Base-by-base conservation (phyloP, 2,113 vertebrate species). In the Chamaetylas fuelleborni region DNA sequence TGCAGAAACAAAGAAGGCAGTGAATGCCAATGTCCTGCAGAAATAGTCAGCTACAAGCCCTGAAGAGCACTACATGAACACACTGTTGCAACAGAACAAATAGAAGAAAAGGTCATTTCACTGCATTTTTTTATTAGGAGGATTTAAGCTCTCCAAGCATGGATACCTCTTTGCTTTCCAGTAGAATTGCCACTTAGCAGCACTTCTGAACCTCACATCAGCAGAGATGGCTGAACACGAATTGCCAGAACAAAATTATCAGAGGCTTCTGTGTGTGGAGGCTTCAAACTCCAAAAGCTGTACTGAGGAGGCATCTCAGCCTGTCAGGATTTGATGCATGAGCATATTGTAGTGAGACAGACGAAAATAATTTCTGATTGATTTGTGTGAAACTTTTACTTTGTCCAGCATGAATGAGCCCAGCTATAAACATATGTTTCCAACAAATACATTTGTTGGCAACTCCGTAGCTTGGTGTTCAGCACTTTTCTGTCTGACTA, bases 51-150 rank as follows among this genome's bases (percentile, higher is more conserved):
- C 50, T 88, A 58, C 73, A 56, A 86, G 72, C 43, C 62, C 95
- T 94, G 85, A 97, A 96, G 97, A 95, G 64, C 40, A 71, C 81
- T 89, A 61, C 18, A 80, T 65, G 76, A 93, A 56, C 70, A 93
- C 60, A 72, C 25, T 92, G 45, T 51, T 72, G 42, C 80, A 81
- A 42, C 6, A 58, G 40, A 92, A 38, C 61, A 97, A 97, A 89
- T 51, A 84, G 78, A 78, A 86, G 85, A 77, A 95, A 97, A 95
- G 43, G 65, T 95, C 9, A 94, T 96, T 93, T 95, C 50, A 53
- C 64, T 86, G 16, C 74, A 62, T 79, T 94, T 96, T 96, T 48
- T 29, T 96, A 94, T 86, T 62, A 12, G 33, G 13, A 40, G 36
- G 13, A 92, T 93, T 88, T 93, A 92, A 96, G 56, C 33, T 86